Evolutionary conservation across 2,888 invertebrate genomes (phyloP).

Genomic region (Agrotis segetum): DNA sequence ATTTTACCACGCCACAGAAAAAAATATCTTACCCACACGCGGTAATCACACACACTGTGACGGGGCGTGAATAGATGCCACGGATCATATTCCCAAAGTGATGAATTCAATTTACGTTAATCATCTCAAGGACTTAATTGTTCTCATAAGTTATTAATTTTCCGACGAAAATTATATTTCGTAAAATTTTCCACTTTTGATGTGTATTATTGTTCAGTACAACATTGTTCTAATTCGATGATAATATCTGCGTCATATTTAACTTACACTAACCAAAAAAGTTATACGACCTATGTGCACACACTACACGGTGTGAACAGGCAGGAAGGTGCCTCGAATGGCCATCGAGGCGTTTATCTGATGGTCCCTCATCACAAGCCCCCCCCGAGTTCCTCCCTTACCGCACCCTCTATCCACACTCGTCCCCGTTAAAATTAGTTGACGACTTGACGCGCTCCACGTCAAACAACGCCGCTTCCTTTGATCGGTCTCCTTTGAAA

Average conservation of each 20-base stretch:
- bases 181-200: neutral
- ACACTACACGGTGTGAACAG: conserved; percentile 45
- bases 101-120: conserved; percentile 18
- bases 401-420: conserved; percentile 52
- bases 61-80: neutral
- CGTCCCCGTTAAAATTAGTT: conserved; percentile 52
- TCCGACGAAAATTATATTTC: conserved; percentile 2
- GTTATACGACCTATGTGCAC: conserved; percentile 24
- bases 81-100: neutral
- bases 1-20: too few relatives aligned
- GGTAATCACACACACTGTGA: neutral
- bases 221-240: neutral
- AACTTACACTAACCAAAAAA: conserved; percentile 31
- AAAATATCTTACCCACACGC: too few relatives aligned
- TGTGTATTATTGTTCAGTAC: too few relatives aligned
- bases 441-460: conserved; percentile 43
- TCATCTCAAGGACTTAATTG: conserved; percentile 25
- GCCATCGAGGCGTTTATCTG: conserved; percentile 70
- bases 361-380: conserved; percentile 66
- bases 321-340: conserved; percentile 44
- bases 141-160: neutral
- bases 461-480: conserved; percentile 54
- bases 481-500: conserved; percentile 45
- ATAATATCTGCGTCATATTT: conserved; percentile 20
- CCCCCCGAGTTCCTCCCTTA: neutral